phyloP scores from a whole-genome alignment of 2,888 invertebrate species.

The Isoperla grammatica region DNA sequence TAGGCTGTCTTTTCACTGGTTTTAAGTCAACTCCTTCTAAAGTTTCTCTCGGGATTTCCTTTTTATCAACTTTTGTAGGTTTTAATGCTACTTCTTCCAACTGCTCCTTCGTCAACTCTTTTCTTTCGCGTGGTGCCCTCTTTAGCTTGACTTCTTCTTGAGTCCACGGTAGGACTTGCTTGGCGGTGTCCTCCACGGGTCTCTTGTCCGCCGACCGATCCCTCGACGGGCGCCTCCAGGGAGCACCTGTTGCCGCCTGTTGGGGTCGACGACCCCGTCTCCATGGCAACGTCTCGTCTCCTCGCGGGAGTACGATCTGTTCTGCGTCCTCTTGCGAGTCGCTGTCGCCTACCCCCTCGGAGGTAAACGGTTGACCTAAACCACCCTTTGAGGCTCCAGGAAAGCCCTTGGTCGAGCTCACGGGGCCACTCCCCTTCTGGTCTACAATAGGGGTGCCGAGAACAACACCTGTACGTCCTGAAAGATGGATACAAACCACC shows the following conservation, averaged over 20 bases:
- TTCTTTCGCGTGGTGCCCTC: constrained; percentile 42
- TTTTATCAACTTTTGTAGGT: constrained; percentile 35
- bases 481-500: constrained; percentile 21
- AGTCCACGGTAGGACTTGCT: constrained; percentile 28
- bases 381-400: constrained; percentile 33
- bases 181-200: constrained; percentile 41
- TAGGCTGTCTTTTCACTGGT: constrained; percentile 25
- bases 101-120: constrained; percentile 43
- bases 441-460: constrained; percentile 45
- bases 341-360: constrained; percentile 33
- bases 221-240: constrained; percentile 39
- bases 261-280: constrained; percentile 34
- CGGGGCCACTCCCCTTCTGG: constrained; percentile 38
- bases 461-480: constrained; percentile 49
- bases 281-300: constrained; percentile 54
- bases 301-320: constrained; percentile 46
- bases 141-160: constrained; percentile 35
- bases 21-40: constrained; percentile 28
- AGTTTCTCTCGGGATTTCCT: constrained; percentile 21
- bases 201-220: constrained; percentile 47
- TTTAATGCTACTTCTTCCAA: constrained; percentile 50
- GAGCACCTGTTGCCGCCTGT: background rate
- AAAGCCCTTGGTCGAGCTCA: constrained; percentile 32
- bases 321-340: constrained; percentile 33
- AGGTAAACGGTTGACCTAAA: constrained; percentile 34